Evolutionary conservation across 1,140 invertebrate species (phyloP), one percentile per base, ranked within the genome.

Genomic region (Drosophila sproati): DNA sequence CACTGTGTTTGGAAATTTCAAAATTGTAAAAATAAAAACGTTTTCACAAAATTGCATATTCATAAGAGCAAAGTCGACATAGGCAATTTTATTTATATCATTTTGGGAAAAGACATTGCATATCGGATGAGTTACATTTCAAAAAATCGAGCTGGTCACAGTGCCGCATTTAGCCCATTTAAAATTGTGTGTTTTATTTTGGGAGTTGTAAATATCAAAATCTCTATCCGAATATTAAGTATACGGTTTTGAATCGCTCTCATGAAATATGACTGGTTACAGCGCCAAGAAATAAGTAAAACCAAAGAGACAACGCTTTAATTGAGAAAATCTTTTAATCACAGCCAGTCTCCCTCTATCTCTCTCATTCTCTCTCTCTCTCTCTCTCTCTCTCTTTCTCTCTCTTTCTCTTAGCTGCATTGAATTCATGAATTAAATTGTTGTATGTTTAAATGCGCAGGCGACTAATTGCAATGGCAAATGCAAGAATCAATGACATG

Each of bases 391-490:
- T 10, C 3, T 1, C 8, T 12, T 0, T 41, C 7, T 41, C 7
- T 41, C 8, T 43, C 4, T n/a, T n/a, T 43, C 2, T 2, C 2
- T 10, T 41, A 6, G 7, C 8, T 8, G 3, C 3, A n/a, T n/a
- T n/a, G 3, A 43, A 43, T n/a, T n/a, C 10, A 43, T 43, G 39
- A 43, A 43, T 43, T 43, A n/a, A n/a, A 43, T 43, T 43, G 6
- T 43, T 43, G 39, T 43, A 43, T 43, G 7, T 41, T 43, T 43
- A 4, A 43, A 43, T 43, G 39, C 39, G 39, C 39, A 43, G 39
- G 10, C 39, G 39, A 43, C 39, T 43, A 43, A 43, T 43, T 43
- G 39, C 39, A 43, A 43, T 43, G 39, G 39, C 39, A 43, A n/a
- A 10, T 43, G 39, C 39, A 43, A 43, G 1, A 43, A n/a, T 43